These are phyloP conservation scores for Malurus melanocephalus DNA, from an alignment of 2,113 vertebrate genomes.

Conservation along the genomic window DNA sequence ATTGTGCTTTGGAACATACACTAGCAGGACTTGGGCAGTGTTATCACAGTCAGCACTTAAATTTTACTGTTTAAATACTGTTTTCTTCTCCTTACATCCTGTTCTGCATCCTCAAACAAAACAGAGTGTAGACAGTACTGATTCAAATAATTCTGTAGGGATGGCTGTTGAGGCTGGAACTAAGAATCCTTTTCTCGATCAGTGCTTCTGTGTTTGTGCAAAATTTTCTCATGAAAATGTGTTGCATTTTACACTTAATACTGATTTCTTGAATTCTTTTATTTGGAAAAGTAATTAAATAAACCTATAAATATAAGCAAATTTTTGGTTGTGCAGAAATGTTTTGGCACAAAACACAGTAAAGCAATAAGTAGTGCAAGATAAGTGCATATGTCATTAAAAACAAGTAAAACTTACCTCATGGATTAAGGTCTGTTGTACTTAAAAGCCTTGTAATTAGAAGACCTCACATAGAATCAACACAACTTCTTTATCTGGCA, in stretches of 20 bases:
- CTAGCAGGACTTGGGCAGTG: not conserved
- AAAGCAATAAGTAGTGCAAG: not conserved
- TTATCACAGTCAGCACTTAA: not conserved
- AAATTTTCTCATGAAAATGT: not conserved
- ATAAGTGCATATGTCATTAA: not conserved
- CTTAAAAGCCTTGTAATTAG: not conserved
- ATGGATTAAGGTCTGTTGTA: not conserved
- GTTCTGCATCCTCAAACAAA: not conserved
- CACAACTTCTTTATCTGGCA: not conserved
- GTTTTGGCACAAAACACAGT: not conserved
- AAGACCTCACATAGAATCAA: not conserved
- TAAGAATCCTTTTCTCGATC: not conserved
- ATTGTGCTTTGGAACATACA: not conserved
- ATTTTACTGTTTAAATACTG: not conserved
- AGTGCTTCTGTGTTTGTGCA: not conserved
- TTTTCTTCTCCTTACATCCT: not conserved
- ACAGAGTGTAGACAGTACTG: not conserved
- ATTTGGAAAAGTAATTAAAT: not conserved
- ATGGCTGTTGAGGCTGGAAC: not conserved
- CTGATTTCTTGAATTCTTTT: not conserved
- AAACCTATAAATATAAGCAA: not conserved
- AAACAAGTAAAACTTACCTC: not conserved
- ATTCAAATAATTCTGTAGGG: not conserved
- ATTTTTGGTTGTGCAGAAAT: not conserved
- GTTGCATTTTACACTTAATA: not conserved